Base-by-base conservation (phyloP, 2,113 vertebrate genomes). In the Stegastes partitus region DNA sequence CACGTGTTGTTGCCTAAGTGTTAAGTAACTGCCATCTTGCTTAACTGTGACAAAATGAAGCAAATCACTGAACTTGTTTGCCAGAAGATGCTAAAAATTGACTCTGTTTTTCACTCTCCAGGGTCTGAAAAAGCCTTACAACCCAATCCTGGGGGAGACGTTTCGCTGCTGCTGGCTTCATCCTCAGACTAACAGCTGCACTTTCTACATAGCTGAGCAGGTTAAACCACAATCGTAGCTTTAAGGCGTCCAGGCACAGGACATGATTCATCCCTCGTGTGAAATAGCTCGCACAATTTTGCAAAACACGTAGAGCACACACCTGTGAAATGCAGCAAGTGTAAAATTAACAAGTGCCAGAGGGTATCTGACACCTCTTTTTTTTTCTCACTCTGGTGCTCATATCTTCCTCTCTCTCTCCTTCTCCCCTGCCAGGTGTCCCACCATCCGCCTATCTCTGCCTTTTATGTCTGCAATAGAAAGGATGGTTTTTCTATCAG, bases 81-180 rank as follows among this genome's bases (percentile, higher is more conserved):
- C 53, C 21, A 68, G 18, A 8, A n/a, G 34, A 28, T 56, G 58
- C 6, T 73, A 22, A 25, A n/a, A 31, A 28, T 25, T 58, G 2
- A 63, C 19, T 34, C 26, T 54, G 47, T 75, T 68, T 73, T 63
- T 11, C 22, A 1, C 84, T 71, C 63, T 74, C 15, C 90, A 99
- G 98, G 98, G 98, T 62, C 96, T 99, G 87, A 99, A 98, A 92
- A 99, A 99, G 92, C 98, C 98, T 76, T 99, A 99, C 91, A 99
- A 98, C 88, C 97, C 98, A 21, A 95, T 99, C 81, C 93, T 99
- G 62, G 98, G 98, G 76, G 98, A 99, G 91, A 97, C 93, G 0
- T 99, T 99, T 91, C 98, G 98, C 88, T 98, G 98, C 93, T 95
- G 97, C 92, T 99, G 98, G 98, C 94, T 95, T 74, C 97, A 99